Conservation (phyloP, 2,888 invertebrate species). For the Calameuta filiformis region DNA sequence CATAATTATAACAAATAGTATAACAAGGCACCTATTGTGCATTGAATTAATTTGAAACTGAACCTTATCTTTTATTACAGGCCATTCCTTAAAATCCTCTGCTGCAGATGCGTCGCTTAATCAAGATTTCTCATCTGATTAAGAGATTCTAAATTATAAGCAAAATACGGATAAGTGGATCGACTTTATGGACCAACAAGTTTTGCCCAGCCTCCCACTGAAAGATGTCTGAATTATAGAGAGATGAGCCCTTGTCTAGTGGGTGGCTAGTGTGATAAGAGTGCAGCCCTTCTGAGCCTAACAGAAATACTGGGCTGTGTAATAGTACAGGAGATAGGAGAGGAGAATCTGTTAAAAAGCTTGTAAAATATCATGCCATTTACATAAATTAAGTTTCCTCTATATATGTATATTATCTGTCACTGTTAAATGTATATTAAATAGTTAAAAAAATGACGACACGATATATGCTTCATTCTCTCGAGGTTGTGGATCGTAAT, state of each 20-base stretch:
- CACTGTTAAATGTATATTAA: not conserved
- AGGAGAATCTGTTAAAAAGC: not conserved
- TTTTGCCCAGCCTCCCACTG: not conserved
- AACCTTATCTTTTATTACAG: conserved; percentile 23
- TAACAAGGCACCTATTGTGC: not conserved
- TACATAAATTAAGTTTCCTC: not conserved
- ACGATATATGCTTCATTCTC: not conserved
- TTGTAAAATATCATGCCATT: not conserved
- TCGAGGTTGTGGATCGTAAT: not conserved
- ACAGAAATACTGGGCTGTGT: not conserved
- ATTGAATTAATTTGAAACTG: conserved; percentile 1
- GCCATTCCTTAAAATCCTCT: conserved; percentile 24
- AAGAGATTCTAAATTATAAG: not conserved
- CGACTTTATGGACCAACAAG: not conserved
- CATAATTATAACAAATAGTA: not conserved
- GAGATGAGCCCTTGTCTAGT: no score
- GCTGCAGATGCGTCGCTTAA: conserved; percentile 24
- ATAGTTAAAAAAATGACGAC: not conserved
- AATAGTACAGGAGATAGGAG: not conserved
- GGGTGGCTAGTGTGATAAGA: not conserved
- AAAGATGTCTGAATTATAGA: not conserved
- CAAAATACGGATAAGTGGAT: no score
- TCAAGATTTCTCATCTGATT: not conserved
- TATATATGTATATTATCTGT: not conserved
- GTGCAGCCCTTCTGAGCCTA: not conserved